Evolutionary conservation across 2,888 invertebrate genomes (phyloP).

Genomic region (Philopedon plagiatum): DNA sequence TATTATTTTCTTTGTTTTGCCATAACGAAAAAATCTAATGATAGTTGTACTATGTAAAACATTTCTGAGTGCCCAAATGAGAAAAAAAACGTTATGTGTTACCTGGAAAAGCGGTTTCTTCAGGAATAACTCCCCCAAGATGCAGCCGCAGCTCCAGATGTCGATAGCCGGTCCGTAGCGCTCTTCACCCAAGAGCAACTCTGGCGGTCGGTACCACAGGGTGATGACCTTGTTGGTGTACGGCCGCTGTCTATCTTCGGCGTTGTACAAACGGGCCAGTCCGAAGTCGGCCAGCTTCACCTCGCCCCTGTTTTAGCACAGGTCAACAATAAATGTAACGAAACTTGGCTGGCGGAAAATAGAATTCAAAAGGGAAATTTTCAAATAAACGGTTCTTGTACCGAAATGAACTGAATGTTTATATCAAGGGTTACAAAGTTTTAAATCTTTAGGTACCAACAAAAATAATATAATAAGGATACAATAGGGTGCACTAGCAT

Average conservation of each 20-base stretch:
- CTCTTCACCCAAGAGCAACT: conserved; percentile 96
- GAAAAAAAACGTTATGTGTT: conserved; percentile 54
- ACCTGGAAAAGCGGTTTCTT: conserved; percentile 97
- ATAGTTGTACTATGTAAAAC: too few relatives aligned
- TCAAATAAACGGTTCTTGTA: background rate
- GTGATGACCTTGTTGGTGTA: conserved; percentile 99
- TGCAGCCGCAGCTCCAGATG: conserved; percentile 99
- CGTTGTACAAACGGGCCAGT: conserved; percentile 94
- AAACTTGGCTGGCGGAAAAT: conserved; percentile 17
- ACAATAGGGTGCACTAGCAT: too few relatives aligned
- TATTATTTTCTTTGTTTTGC: too few relatives aligned
- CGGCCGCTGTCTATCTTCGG: conserved; percentile 94
- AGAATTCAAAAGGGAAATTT: conserved; percentile 2
- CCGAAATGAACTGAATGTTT: too few relatives aligned
- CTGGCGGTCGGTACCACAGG: conserved; percentile 98
- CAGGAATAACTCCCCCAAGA: conserved; percentile 96
- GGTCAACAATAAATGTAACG: conserved; percentile 36
- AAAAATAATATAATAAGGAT: too few relatives aligned
- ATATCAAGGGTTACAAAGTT: too few relatives aligned
- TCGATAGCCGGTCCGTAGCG: conserved; percentile 98
- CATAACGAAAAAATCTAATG: too few relatives aligned
- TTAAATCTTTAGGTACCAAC: too few relatives aligned
- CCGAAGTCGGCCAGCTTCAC: conserved; percentile 99
- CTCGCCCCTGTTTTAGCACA: conserved; percentile 82
- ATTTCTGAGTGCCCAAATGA: too few relatives aligned